Evolutionary conservation across 2,797 vertebrate genomes (phyloP), one percentile per base, ranked within the genome.

Genomic region (Picus viridis): DNA sequence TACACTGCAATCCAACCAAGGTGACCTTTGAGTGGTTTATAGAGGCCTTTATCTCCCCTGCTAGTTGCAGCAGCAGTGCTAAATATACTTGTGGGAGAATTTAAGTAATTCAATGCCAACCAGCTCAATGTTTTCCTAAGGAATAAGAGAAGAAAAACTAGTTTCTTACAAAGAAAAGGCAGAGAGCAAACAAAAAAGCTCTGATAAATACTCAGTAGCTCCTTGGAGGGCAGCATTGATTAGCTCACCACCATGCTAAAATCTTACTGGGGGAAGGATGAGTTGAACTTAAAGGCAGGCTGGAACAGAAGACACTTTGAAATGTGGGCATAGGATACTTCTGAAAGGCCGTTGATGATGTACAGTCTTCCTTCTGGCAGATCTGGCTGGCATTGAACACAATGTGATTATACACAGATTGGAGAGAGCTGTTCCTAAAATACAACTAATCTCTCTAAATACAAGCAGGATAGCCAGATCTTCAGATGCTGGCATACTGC

Each of bases 31-130:
- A 58, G 23, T 88, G 83, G 72, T 91, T 90, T 91, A 76, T 47
- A 93, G 95, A 96, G 94, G 94, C 91, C 95, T 97, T 93, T 76
- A 83, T 88, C 90, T 88, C 83, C 89, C 74, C 82, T 1, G 54
- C 88, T 95, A 89, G 91, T 92, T 82, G 74, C 80, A 88, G 71
- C 80, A 88, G 71, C 80, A 80, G 83, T 9, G n/a, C 86, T 95
- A 92, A 88, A 86, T 95, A 77, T 64, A 94, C 76, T 92, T 86
- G 79, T 96, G 90, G 87, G 93, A 90, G 91, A 87, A 49, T 91
- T 96, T 84, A 82, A 96, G 88, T 88, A 90, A 91, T 90, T 95
- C 87, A 89, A 92, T 93, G 93, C 90, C 94, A 96, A 97, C 92
- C 82, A 97, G 90, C 92, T 91, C 82, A 74, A 61, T 92, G 74